Evolutionary conservation across 1,140 invertebrate species (phyloP), one percentile per base, ranked within the genome.

Genomic region (Orussus abietinus): DNA sequence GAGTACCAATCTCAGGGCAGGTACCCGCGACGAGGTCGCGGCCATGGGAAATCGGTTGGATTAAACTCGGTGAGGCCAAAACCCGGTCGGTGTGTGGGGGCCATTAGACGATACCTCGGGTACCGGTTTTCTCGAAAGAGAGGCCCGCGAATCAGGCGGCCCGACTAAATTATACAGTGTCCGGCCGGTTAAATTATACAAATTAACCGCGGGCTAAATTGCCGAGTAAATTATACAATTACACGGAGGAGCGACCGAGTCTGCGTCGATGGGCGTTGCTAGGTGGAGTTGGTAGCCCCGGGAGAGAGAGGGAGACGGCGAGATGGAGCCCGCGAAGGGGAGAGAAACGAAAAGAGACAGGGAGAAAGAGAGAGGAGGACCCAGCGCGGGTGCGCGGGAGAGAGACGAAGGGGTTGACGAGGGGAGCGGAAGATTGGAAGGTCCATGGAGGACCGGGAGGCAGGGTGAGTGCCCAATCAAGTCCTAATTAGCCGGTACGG

Each of bases 401-500:
- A 29, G 22, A 28, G 31, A 40, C 22, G 26, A 14, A 17, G 21
- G 29, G 32, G 26, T 12, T 7, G 17, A 32, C 26, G 14, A 26
- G 40, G 10, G 19, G 33, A 9, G n/a, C 33, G 29, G 37, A 40
- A 41, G 39, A 26, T 33, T 26, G 13, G 39, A 34, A 40, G 41
- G 46, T 30, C 36, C 38, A 28, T 30, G 26, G 15, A 37, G 37
- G 29, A 33, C 19, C 22, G 15, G 30, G 22, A 31, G 40, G 37
- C 32, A 41, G 52, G 40, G 45, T 32, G 57, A 51, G 35, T 51
- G 47, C 47, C 34, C 57, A 64, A 67, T 69, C 62, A 51, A 58
- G 56, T 50, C 51, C 51, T 67, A 69, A 69, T 69, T 69, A 69
- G 57, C 49, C 51, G 41, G 51, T 36, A 45, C 39, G 31, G 46